Evolutionary conservation across 2,113 vertebrate genomes (phyloP), one percentile per base, ranked within the genome.

Genomic region (Zosterops lateralis): DNA sequence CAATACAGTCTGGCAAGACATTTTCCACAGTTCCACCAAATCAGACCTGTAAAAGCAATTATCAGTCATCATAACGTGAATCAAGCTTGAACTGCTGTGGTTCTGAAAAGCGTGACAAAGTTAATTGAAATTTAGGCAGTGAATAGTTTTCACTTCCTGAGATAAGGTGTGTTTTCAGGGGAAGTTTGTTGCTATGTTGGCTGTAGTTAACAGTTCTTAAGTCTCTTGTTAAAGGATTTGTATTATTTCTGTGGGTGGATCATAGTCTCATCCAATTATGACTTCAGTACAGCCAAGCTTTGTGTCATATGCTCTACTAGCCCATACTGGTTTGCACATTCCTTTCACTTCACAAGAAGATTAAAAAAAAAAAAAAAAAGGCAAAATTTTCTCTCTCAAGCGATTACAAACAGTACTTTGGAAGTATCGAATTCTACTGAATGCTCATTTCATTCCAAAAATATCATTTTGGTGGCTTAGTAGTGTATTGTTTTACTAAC

Each of bases 181-280:
- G 78, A 96, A 96, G 84, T 95, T 96, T 96, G 95, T 78, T 94
- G 89, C 91, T 97, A 96, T 93, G 84, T 92, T 95, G 92, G 94
- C 95, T 96, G 92, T 89, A 74, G 82, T 95, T 97, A 96, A 91
- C 90, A 93, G 91, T 96, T 95, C 85, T 92, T 93, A 95, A 94
- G 60, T 89, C 84, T 97, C 95, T 96, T 96, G 96, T 95, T 97
- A 96, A 95, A 97, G 84, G 92, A 93, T 97, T 95, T 96, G 92
- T 96, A 95, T 94, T 96, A 92, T 96, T 97, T 97, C 93, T 94
- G 87, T 96, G 94, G 97, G 93, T 96, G 92, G 93, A 97, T 97
- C 97, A 96, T 73, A 96, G 84, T 79, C 95, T 94, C 79, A 85
- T 95, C 94, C 96, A 95, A 97, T 97, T 96, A 97, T 87, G 92